A percentile compares a stretch with the other conserved stretches of the same genome.
phyloP scores from a whole-genome alignment of 64 coral and sea anemone genomes.

The Porites australiensis region DNA sequence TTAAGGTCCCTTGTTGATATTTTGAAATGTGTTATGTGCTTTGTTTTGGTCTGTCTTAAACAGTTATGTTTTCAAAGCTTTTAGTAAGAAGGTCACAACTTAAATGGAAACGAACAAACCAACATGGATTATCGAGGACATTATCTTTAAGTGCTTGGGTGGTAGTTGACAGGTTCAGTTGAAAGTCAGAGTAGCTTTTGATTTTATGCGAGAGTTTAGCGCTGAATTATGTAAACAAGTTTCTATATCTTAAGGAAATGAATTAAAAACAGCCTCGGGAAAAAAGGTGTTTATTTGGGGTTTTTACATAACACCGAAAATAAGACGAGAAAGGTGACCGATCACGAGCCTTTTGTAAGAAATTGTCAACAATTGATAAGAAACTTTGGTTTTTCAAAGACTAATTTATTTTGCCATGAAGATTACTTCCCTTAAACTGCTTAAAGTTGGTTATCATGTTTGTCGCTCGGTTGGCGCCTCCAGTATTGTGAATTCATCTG shows the following conservation, averaged over 20 bases:
- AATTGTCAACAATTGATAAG: not conserved
- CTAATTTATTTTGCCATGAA: too few relatives aligned
- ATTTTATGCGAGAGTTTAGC: not conserved
- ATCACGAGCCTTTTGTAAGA: not conserved
- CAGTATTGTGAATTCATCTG: too few relatives aligned
- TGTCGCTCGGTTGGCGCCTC: too few relatives aligned
- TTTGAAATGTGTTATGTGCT: not conserved
- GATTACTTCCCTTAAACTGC: too few relatives aligned
- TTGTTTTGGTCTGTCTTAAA: not conserved
- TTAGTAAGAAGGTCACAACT: not conserved
- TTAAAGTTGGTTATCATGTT: too few relatives aligned
- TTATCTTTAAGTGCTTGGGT: not conserved
- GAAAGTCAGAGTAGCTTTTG: constrained; percentile 9
- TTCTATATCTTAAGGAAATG: not conserved
- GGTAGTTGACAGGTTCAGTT: not conserved
- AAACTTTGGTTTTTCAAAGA: too few relatives aligned
- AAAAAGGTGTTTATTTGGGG: not conserved
- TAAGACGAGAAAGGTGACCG: too few relatives aligned
- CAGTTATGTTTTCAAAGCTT: not conserved
- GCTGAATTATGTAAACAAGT: constrained; percentile 4
- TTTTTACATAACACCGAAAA: not conserved
- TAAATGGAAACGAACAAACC: not conserved
- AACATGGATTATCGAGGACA: not conserved
- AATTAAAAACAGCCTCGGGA: constrained; percentile 1
- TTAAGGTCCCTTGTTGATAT: not conserved